Percentiles rank a stretch among this genome's conserved stretches.
These are phyloP conservation scores for Oreortyx pictus DNA, from an alignment of 2,797 vertebrate genomes.

Conservation along the genomic window DNA sequence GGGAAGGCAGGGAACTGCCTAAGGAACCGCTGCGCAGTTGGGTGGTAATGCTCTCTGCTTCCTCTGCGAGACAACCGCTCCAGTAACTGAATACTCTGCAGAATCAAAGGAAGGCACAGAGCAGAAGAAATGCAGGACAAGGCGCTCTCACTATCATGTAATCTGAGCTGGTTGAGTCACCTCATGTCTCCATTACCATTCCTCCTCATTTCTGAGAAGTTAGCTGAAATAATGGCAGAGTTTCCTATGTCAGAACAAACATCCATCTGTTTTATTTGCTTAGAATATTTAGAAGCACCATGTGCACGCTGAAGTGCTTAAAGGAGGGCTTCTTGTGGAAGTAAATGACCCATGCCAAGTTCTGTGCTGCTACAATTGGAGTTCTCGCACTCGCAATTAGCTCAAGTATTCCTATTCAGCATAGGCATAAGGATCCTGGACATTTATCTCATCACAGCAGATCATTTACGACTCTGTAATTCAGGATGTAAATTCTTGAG, in stretches of 20 bases:
- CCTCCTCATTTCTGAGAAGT: background rate
- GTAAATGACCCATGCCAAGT: background rate
- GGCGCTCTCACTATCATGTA: background rate
- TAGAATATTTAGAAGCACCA: background rate
- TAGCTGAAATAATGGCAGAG: background rate
- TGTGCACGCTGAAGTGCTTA: background rate
- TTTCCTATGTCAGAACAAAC: background rate
- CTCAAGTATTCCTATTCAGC: background rate
- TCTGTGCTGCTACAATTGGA: slow-evolving; percentile 1
- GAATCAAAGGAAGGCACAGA: background rate
- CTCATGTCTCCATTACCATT: background rate
- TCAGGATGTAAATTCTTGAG: background rate
- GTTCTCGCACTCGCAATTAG: background rate
- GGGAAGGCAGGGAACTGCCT: background rate
- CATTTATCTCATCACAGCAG: background rate
- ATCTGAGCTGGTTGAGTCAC: fast-evolving
- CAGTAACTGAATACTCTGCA: background rate
- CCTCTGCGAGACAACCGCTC: background rate
- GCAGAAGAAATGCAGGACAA: background rate
- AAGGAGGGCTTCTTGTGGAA: background rate
- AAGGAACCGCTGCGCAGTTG: background rate
- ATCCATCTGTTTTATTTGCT: background rate
- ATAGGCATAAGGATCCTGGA: background rate
- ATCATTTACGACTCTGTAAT: background rate
- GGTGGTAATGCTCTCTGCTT: background rate